phyloP scores from a whole-genome alignment of 2,113 vertebrate species.

The Echinops telfairi region DNA sequence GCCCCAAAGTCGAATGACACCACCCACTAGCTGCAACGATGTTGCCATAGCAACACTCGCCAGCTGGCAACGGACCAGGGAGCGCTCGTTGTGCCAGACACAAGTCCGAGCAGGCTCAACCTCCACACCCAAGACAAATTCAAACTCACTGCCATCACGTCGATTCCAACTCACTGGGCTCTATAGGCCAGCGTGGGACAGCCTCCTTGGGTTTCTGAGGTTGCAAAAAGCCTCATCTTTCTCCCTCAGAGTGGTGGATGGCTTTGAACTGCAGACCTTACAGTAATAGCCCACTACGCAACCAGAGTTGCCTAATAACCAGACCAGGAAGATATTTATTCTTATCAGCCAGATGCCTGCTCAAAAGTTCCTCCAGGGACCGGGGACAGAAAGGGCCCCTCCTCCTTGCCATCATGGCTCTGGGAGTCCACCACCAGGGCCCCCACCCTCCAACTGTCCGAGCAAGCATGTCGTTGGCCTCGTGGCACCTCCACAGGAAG shows the following conservation, averaged over 20 bases:
- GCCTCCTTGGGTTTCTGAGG: too few relatives aligned
- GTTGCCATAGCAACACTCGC: background rate
- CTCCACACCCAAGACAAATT: background rate
- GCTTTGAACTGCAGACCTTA: too few relatives aligned
- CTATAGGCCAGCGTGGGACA: too few relatives aligned
- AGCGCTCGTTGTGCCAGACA: background rate
- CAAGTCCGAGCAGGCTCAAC: background rate
- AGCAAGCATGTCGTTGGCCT: background rate
- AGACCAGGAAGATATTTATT: background rate
- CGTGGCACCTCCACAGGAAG: background rate
- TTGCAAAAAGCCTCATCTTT: too few relatives aligned
- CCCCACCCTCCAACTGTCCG: background rate
- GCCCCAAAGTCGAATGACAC: background rate
- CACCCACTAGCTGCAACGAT: background rate
- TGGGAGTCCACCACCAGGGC: background rate
- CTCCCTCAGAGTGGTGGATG: too few relatives aligned
- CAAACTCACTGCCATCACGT: too few relatives aligned
- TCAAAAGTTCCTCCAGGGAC: background rate
- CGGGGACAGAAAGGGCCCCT: background rate
- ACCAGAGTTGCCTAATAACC: background rate
- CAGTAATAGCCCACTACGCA: too few relatives aligned
- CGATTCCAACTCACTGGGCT: too few relatives aligned
- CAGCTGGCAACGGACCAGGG: background rate
- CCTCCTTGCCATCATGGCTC: background rate
- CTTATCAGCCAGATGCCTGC: background rate